Evolutionary conservation across 30 jellyfish, hydroid and myxozoan species (phyloP).

Genomic region (Hydra vulgaris): DNA sequence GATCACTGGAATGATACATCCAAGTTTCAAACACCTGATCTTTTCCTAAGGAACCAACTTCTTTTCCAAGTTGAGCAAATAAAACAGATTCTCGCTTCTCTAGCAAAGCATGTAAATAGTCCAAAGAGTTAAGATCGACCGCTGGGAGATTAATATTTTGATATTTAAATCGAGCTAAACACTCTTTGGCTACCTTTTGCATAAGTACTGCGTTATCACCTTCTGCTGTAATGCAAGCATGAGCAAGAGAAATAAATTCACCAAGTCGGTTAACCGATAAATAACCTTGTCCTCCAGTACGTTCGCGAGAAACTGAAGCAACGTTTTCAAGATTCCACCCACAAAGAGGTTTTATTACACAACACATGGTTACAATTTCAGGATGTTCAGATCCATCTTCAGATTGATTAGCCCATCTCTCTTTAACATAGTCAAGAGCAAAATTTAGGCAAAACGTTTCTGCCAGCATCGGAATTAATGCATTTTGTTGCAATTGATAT

Average conservation of each 20-base stretch:
- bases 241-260: slow-evolving; percentile 59
- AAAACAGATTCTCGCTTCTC: slow-evolving; percentile 64
- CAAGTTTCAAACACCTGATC: slow-evolving; percentile 56
- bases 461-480: slow-evolving; percentile 76
- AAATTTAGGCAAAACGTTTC: slow-evolving; percentile 58
- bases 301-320: slow-evolving; percentile 76
- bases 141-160: slow-evolving; percentile 37
- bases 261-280: slow-evolving; percentile 78
- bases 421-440: slow-evolving; percentile 72
- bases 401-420: slow-evolving; percentile 77
- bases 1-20: slow-evolving; percentile 80
- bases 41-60: slow-evolving; percentile 57
- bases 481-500: slow-evolving; percentile 80
- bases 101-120: slow-evolving; percentile 58
- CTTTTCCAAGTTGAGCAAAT: slow-evolving; percentile 51
- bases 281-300: slow-evolving; percentile 93
- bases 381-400: slow-evolving; percentile 75
- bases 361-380: slow-evolving; percentile 81
- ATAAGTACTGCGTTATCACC: slow-evolving; percentile 82
- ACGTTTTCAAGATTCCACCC: slow-evolving; percentile 86
- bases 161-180: slow-evolving; percentile 52
- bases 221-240: slow-evolving; percentile 89
- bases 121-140: slow-evolving; percentile 34
- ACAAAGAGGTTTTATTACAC: slow-evolving; percentile 83
- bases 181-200: slow-evolving; percentile 90